Conservation (phyloP, 2,113 vertebrate species). For the Melanostigma gelatinosum region DNA sequence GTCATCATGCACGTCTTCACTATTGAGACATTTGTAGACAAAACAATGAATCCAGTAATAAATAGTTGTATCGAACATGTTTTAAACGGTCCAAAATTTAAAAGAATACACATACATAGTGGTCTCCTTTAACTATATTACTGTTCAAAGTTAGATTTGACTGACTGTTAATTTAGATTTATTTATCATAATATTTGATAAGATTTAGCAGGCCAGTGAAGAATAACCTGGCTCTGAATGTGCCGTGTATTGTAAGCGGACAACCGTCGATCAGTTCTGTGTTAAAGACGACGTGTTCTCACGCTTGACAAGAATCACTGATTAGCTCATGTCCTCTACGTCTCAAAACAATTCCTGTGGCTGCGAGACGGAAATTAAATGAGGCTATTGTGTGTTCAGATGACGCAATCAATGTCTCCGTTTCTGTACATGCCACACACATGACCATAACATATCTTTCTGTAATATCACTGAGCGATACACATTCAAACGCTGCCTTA, state of each 20-base stretch:
- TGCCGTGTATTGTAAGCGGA: not conserved
- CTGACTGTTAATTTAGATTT: not conserved
- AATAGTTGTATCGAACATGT: not conserved
- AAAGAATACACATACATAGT: not conserved
- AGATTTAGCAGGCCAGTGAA: not conserved
- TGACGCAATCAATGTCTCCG: not conserved
- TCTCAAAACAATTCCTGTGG: not conserved
- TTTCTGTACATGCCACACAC: not conserved
- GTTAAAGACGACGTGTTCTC: not conserved
- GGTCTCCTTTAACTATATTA: not conserved
- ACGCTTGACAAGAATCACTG: slow-evolving; percentile 13
- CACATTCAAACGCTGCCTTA: slow-evolving; percentile 54
- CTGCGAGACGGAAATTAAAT: slow-evolving; percentile 3
- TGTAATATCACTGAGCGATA: slow-evolving; percentile 10
- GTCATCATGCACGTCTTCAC: not conserved
- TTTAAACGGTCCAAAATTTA: not conserved
- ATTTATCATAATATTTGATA: not conserved
- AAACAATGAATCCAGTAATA: not conserved
- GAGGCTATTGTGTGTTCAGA: not conserved
- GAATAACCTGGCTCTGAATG: not conserved
- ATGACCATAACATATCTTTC: not conserved
- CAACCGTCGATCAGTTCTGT: not conserved
- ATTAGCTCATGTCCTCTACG: not conserved
- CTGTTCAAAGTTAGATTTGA: not conserved
- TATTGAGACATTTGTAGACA: not conserved